Evolutionary conservation across 2,888 invertebrate genomes (phyloP), one percentile per base, ranked within the genome.

Genomic region (Desoria tigrina): DNA sequence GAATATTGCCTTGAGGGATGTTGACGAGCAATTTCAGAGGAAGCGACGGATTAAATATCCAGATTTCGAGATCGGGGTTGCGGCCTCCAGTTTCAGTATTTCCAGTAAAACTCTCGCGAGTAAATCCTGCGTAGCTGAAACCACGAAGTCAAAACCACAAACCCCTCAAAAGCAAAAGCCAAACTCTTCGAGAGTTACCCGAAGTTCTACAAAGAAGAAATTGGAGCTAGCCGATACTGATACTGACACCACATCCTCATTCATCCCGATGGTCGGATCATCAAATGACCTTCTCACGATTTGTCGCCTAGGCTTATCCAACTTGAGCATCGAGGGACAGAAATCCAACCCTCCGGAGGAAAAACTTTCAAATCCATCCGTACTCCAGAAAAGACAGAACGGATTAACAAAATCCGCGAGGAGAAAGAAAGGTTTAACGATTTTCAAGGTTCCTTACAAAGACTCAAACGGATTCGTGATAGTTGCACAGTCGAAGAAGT

Each of bases 1-100:
- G 90, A 97, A 97, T 81, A 80, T 97, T 76, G 88, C 90, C 4
- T 81, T 96, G 60, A 85, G 85, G 63, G 90, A 94, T 79, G 92
- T 92, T 1, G 84, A 87, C 28, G 95, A 95, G 81, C 82, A 86
- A 2, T 94, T 92, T 88, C 71, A 66, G 86, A 84, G 59, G 83
- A 88, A 70, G 85, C 86, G 77, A 51, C 49, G 51, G 45, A 32
- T 60, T 26, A 67, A 71, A 42, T 66, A 49, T 60, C 67, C 70
- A 18, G 53, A 57, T 39, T n/a, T 63, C 32, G 60, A 49, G 9
- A n/a, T n/a, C n/a, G n/a, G n/a, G n/a, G n/a, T n/a, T n/a, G 62
- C n/a, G n/a, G n/a, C n/a, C n/a, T n/a, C n/a, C n/a, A n/a, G n/a
- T n/a, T n/a, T n/a, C n/a, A 61, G n/a, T n/a, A n/a, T n/a, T n/a